Evolutionary conservation across 2,113 vertebrate genomes (phyloP), one percentile per base, ranked within the genome.

Genomic region (Actenoides lindsayi): DNA sequence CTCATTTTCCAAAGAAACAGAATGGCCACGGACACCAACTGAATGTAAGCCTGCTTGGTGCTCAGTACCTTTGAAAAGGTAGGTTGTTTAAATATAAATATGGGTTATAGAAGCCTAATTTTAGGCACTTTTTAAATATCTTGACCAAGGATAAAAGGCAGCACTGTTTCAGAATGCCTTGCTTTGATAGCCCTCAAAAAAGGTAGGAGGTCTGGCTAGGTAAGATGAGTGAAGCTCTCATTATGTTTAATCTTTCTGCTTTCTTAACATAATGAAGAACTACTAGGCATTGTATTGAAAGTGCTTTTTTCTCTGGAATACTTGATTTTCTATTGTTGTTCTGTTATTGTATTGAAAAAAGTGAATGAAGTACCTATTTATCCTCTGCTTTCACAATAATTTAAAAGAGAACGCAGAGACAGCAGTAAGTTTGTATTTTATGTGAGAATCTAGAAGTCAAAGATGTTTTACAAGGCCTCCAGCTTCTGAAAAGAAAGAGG

Each of bases 51-150:
- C 79, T 85, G 85, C 78, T 83, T 93, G 87, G 87, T 67, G 82
- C 78, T 96, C 78, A 70, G 44, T 62, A 83, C 23, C 62, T 96
- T 94, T 95, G 87, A 93, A 95, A 93, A 95, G 63, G 57, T 46
- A 90, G 90, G 71, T 87, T 95, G 94, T 89, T 96, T 94, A 91
- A 93, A 94, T 90, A 95, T 62, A 97, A 96, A 96, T 95, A 96
- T 67, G 63, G 75, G 44, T 41, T 76, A 93, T 15, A 88, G 70
- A 94, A 96, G 59, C 68, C 87, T 93, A 94, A 91, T 94, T 94
- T 90, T 96, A 95, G 92, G 46, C 42, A 86, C 82, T 64, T 96
- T 73, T 95, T 4, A 3, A 93, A 63, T 90, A 92, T 77, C 94
- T 91, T 91, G 94, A 96, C 84, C 59, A 11, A 89, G 70, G 93